Base-by-base conservation (phyloP, 1,140 invertebrate genomes). In the Drosophila kurseongensis region DNA sequence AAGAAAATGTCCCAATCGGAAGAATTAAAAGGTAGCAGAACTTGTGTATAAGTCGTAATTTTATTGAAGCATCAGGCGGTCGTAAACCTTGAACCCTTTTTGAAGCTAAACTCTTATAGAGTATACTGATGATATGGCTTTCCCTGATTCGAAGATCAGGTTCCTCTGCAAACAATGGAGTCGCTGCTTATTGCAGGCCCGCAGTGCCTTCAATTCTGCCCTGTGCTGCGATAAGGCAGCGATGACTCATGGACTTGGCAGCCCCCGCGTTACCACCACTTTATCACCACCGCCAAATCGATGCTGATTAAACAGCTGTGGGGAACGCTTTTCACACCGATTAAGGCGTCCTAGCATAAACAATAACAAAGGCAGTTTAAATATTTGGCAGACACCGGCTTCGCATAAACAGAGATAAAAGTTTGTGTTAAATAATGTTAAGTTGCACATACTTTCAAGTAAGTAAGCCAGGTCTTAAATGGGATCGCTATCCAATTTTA, bases 251-350 rank as follows among this genome's bases (percentile, higher is more conserved):
- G n/a, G 10, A 27, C n/a, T 8, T 9, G 5, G 8, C 35, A 44
- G 9, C 35, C 66, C 42, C 50, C 29, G 27, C 32, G 44, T 18
- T 13, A n/a, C 63, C 48, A 35, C 48, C 48, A 35, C 29, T 35
- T 16, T 51, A 60, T 14, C 42, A 36, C 9, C 63, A 27, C 44
- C 60, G 8, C 36, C 67, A 36, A 58, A 58, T 71, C 68, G 68
- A 72, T 47, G 41, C 41, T 76, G 73, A 76, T 74, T 78, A 65
- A 82, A 66, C 71, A 63, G 58, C 68, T 62, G 50, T 50, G 78
- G 71, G 80, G 57, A 56, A 66, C 36, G 40, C 56, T 50, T 40
- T 27, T 44, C 18, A 5, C 38, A 29, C 50, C 65, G 78, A 86
- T 74, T 75, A 66, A 50, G 45, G 35, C 55, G 40, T 61, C 73